Conservation (phyloP, 2,888 invertebrate species). For the Agapostemon virescens region DNA sequence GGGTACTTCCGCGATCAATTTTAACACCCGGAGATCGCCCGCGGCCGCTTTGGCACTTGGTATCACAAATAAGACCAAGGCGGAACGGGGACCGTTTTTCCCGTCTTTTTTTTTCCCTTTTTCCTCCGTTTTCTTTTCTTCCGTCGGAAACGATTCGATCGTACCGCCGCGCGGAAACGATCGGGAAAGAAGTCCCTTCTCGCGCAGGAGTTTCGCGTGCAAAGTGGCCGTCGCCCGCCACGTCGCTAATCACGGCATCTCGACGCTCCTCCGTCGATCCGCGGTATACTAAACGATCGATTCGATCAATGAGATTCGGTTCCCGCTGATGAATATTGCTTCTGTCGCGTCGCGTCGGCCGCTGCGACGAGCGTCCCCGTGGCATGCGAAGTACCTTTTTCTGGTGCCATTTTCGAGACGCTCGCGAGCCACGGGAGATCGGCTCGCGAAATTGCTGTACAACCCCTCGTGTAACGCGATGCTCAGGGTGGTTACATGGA, state of each 20-base stretch:
- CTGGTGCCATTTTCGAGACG: neutral
- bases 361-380: neutral
- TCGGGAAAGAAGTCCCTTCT: constrained; percentile 1
- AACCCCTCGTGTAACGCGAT: neutral
- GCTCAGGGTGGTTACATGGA: neutral
- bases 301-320: constrained; percentile 18
- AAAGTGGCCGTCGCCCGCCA: neutral
- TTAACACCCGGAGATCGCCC: neutral
- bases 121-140: too few species aligned
- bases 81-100: neutral
- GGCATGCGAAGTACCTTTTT: neutral
- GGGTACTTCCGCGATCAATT: neutral
- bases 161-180: neutral
- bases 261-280: constrained; percentile 14
- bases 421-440: neutral
- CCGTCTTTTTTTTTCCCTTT: neutral
- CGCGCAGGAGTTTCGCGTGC: constrained; percentile 6
- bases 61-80: constrained; percentile 24
- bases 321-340: constrained; percentile 26
- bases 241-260: neutral
- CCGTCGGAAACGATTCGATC: neutral
- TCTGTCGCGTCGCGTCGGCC: neutral
- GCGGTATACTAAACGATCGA: constrained; percentile 9
- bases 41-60: neutral
- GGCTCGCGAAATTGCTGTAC: neutral